Evolutionary conservation across 2,888 invertebrate genomes (phyloP), one percentile per base, ranked within the genome.

Genomic region (Aplocera efformata): DNA sequence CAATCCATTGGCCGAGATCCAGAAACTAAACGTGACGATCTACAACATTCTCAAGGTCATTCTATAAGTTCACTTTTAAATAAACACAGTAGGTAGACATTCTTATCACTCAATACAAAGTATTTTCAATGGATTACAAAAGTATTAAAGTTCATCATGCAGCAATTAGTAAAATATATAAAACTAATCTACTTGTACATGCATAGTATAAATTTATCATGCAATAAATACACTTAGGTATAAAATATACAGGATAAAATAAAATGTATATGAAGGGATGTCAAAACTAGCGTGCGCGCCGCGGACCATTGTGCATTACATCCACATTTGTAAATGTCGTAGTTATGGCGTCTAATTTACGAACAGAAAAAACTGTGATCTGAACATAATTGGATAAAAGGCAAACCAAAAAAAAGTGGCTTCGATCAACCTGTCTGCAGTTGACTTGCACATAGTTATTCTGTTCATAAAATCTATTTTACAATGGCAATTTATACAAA

Each of bases 271-370:
- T 36, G 21, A n/a, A 32, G 28, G 17, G 23, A 32, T 40, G 10
- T 42, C 45, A 49, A 58, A 53, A 47, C 49, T 56, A 61, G 60
- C 67, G 72, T 71, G 76, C 72, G 61, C 62, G 60, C 67, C 62
- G 60, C 58, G 60, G 64, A 63, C 64, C 66, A 17, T 59, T 61
- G 75, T 74, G 76, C 72, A 50, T 62, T 56, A 70, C 68, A 63
- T 59, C 52, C 66, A 72, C 67, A 65, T 58, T 48, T 17, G 53
- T 50, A 49, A 42, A 61, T 56, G 55, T 58, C 48, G 74, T 70
- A 76, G 75, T 73, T 76, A 76, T 76, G 76, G 76, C 75, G 68
- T 65, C 54, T 53, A 45, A 58, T 69, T 72, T 71, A 67, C 60
- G 68, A 70, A 72, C 70, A 68, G 66, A 67, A 34, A 48, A 56